phyloP scores from a whole-genome alignment of 2,888 invertebrate species.

The Caenorhabditis macrosperma region DNA sequence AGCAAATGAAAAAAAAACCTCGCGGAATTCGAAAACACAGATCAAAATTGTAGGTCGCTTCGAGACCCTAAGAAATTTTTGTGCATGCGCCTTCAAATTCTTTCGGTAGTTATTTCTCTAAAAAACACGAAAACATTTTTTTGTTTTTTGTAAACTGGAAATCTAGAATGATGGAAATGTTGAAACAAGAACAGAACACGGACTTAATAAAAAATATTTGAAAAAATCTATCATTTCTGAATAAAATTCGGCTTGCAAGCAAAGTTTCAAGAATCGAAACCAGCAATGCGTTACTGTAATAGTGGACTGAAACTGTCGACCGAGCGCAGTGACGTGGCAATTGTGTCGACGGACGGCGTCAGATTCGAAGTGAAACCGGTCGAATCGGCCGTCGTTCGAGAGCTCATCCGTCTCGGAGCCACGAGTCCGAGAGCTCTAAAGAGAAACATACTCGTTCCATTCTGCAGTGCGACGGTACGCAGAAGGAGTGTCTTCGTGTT shows the following conservation, averaged over 20 bases:
- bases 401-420: conserved; percentile 36
- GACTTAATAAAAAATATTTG: background rate
- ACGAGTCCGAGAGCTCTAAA: conserved; percentile 29
- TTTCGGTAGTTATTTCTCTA: too few relatives aligned
- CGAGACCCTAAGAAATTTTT: background rate
- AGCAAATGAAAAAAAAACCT: background rate
- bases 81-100: background rate
- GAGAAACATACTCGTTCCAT: conserved; percentile 45
- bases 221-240: background rate
- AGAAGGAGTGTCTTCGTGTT: too few relatives aligned
- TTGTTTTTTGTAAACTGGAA: too few relatives aligned
- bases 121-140: too few relatives aligned
- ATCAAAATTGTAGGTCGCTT: background rate
- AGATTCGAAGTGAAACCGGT: conserved; percentile 39
- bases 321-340: conserved; percentile 34
- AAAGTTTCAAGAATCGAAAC: background rate
- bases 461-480: conserved; percentile 21
- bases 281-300: conserved; percentile 20
- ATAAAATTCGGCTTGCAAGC: conserved; percentile 1
- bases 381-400: conserved; percentile 32
- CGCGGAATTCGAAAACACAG: background rate
- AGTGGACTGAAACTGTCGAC: conserved; percentile 3
- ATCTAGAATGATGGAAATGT: too few relatives aligned
- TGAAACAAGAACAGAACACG: too few relatives aligned
- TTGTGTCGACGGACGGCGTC: conserved; percentile 39